Evolutionary conservation across 2,113 vertebrate species (phyloP), one percentile per base, ranked within the genome.

Genomic region (Erythrocebus patas): DNA sequence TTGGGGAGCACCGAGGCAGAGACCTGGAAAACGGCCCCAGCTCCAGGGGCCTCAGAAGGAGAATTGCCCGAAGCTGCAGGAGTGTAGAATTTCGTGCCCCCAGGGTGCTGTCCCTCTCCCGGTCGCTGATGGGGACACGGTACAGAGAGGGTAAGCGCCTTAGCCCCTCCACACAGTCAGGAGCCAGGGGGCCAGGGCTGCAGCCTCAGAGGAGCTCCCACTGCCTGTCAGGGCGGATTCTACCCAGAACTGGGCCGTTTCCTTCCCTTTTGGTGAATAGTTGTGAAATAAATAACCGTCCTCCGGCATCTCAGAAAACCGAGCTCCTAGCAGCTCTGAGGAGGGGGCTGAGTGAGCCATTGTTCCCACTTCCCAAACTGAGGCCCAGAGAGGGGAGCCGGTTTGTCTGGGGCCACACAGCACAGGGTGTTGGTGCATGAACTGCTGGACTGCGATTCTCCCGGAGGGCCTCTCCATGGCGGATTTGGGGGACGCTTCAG

Each of bases 201-300:
- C 66, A 45, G 75, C 50, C 76, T 59, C 8, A 5, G 32, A 17
- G 32, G 16, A 35, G 59, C 22, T 61, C 5, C 18, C 27, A 10
- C 16, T 25, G 35, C 18, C n/a, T 8, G 76, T 22, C 4, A 35
- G 6, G 50, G 5, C 72, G 5, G 10, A 8, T 32, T 20, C 23
- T 23, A 5, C 25, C 72, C 72, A n/a, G 70, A 30, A 12, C 32
- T 16, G 6, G 52, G 7, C 27, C 2, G 3, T 35, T 89, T 97
- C 87, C 97, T 96, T 84, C 86, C 43, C 35, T 18, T 78, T 68
- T 17, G n/a, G 17, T 1, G 22, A 73, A 16, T 2, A 17, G 13
- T 87, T 89, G 45, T 80, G 87, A 96, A 97, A 96, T 35, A 50
- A n/a, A 9, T 5, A 94, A 96, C 75, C 0, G 59, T 61, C 38